Evolutionary conservation across 2,888 invertebrate genomes (phyloP), one percentile per base, ranked within the genome.

Genomic region (Ectobius pallidus): DNA sequence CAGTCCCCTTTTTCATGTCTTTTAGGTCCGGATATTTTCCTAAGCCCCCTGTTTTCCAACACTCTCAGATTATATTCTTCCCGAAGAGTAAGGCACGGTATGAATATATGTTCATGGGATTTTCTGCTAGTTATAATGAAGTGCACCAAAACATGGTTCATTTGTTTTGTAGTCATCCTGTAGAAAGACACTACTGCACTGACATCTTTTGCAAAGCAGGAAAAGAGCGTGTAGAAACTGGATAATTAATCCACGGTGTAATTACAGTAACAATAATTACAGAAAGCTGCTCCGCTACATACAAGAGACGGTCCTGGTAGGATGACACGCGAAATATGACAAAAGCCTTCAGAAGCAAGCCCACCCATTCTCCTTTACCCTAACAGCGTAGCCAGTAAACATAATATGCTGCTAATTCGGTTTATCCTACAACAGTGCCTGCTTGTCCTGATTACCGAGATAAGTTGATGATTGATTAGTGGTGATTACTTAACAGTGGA

Each of bases 191-290:
- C 30, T 30, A 30, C 27, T 30, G 58, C 30, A 58, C 16, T 58
- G 58, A 58, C 65, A 65, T 65, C 65, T 65, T 65, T 65, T 65
- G 65, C 44, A 44, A 61, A 52, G 46, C 44, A 65, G 65, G 65
- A 65, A 65, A 65, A 65, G 65, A 65, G 65, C 65, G 65, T 65
- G 65, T 65, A 65, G 65, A 46, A 65, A 46, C 65, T 65, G 46
- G 65, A 65, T 65, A 65, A 65, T 65, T 65, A 65, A 65, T 65
- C 65, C 65, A 65, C 65, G 46, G 65, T 65, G 44, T 65, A 65
- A 65, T 65, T 65, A 65, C 65, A 65, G 65, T 65, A 65, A 46
- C 65, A 65, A 65, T 65, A 65, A 65, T 65, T 65, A 65, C 65
- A 65, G 44, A 65, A 58, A 44, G 42, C 65, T 46, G 63, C 65